A percentile compares a stretch with the other conserved stretches of the same genome.
Evolutionary conservation across 2,888 invertebrate species (phyloP).

Genomic region (Uropetala carovei): DNA sequence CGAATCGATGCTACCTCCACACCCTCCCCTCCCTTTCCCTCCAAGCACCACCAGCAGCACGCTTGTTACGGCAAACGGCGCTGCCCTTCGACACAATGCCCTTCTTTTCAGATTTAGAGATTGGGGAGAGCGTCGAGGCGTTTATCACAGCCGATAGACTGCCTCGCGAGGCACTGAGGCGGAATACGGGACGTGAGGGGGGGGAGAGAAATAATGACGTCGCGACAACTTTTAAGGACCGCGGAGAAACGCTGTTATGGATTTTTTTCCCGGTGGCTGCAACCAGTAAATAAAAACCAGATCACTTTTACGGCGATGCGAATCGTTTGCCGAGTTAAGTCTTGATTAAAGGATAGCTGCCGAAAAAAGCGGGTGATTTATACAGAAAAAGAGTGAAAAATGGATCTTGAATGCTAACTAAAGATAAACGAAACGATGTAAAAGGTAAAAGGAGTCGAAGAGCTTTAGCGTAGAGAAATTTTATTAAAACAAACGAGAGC

Average conservation of each 20-base stretch:
- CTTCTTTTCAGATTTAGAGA: background rate
- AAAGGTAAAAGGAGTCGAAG: too few species aligned
- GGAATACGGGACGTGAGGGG: background rate
- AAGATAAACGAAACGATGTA: too few species aligned
- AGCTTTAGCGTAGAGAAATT: too few species aligned
- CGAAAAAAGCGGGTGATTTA: background rate
- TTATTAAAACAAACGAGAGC: too few species aligned
- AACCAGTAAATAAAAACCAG: too few species aligned
- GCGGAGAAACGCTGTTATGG: background rate
- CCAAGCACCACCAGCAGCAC: too few species aligned
- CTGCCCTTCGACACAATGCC: slow-evolving; percentile 7
- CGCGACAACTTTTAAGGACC: background rate
- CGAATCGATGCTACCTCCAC: background rate
- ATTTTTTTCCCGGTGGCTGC: too few species aligned
- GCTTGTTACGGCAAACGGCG: background rate
- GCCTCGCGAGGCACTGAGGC: background rate
- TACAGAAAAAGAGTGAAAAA: too few species aligned
- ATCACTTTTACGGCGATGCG: too few species aligned
- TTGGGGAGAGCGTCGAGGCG: background rate
- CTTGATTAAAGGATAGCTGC: background rate
- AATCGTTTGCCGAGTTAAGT: background rate
- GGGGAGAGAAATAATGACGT: background rate
- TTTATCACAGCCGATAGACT: background rate
- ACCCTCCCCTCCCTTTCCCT: too few species aligned
- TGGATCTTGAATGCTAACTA: too few species aligned